Evolutionary conservation across 2,113 vertebrate species (phyloP).

Genomic region (Callospermophilus lateralis): DNA sequence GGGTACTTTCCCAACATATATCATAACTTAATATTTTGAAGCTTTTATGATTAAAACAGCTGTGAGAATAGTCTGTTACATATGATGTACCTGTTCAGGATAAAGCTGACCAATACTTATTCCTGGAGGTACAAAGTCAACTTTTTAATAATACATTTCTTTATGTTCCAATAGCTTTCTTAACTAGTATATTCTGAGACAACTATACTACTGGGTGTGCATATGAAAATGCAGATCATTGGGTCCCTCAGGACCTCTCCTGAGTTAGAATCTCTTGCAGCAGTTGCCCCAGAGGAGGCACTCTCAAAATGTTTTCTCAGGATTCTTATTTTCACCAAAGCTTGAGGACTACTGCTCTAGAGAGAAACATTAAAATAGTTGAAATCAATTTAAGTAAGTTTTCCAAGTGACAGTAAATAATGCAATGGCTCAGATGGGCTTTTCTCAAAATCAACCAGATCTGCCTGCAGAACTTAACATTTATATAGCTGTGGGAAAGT

Average conservation of each 20-base stretch:
- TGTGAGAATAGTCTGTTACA: neutral
- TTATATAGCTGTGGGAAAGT: neutral
- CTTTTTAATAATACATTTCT: neutral
- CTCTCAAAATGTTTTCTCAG: neutral
- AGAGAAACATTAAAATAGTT: neutral
- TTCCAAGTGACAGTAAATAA: neutral
- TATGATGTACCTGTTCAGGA: neutral
- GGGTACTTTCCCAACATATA: neutral
- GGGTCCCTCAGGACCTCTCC: accelerated
- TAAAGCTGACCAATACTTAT: neutral
- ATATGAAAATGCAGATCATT: neutral
- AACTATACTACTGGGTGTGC: neutral
- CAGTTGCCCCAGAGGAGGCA: neutral
- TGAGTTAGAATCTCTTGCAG: neutral
- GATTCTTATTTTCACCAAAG: neutral
- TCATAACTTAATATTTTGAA: neutral
- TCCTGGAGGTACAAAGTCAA: neutral
- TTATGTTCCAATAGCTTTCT: neutral
- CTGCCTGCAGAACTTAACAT: neutral
- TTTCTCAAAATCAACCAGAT: neutral
- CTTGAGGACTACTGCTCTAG: neutral
- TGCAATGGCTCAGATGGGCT: neutral
- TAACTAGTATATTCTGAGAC: neutral
- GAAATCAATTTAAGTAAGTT: neutral
- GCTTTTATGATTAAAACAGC: conserved; percentile 33